Evolutionary conservation across 1,140 invertebrate genomes (phyloP), one percentile per base, ranked within the genome.

Genomic region (Sinonovacula constricta): DNA sequence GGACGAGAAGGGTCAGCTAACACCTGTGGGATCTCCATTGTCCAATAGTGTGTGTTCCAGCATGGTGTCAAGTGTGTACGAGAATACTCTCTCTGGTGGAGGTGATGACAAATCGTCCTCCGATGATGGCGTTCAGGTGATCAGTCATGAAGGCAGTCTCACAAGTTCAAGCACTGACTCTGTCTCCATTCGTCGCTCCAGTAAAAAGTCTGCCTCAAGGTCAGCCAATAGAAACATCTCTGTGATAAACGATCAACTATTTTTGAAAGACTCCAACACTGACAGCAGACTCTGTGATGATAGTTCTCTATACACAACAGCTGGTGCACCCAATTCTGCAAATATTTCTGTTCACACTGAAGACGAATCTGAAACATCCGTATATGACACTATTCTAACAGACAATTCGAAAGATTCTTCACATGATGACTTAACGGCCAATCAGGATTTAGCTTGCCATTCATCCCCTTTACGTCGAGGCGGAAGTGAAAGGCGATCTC

Each of bases 1-100:
- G 18, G 39, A 26, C 18, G 24, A 49, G 15, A 18, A 54, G 39
- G 77, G 80, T 39, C 79, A 80, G 5, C 34, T 65, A 56, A 85
- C 81, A 36, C 85, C 83, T 5, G 39, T 83, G 10, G 85, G 85
- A 12, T 88, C 88, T 22, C 87, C 87, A 14, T 75, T 89, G 24
- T 84, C 82, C 4, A 84, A 67, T 63, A 86, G 81, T 82, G 83
- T 88, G 15, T 88, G 87, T 74, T 85, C 80, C 49, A 86, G 84
- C 62, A 89, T 89, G 88, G 86, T 89, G 28, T 87, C 85, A 0
- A 89, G 88, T 84, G 82, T 89, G 24, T 89, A 89, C 67, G 79
- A 88, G 69, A 85, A 86, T 36, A 83, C 86, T 31, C 22, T 85
- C 4, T 24, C 77, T 56, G 45, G 78, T 3, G 49, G 57, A 12